Evolutionary conservation across 2,113 vertebrate genomes (phyloP).

Genomic region (Potamarius usumacintae): DNA sequence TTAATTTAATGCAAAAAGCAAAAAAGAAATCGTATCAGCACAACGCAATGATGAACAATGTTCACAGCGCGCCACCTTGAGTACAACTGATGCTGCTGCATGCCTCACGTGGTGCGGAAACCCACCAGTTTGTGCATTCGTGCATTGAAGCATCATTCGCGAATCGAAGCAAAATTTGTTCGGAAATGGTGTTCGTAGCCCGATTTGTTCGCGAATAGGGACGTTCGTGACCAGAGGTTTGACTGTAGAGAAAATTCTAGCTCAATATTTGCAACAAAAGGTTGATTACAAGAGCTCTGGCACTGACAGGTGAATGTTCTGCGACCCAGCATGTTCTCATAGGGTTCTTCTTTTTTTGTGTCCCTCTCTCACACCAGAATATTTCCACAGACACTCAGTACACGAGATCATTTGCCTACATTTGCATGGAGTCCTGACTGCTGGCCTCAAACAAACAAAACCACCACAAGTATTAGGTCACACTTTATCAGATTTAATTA

Average conservation of each 20-base stretch:
- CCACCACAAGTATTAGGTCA: background rate
- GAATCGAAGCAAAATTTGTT: too few species aligned
- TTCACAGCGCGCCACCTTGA: too few species aligned
- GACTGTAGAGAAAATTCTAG: background rate
- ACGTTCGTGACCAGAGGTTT: too few species aligned
- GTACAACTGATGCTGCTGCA: too few species aligned
- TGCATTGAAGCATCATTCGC: too few species aligned
- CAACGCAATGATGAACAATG: too few species aligned
- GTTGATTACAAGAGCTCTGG: background rate
- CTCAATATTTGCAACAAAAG: background rate
- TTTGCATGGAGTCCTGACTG: constrained; percentile 13
- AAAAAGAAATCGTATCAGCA: too few species aligned
- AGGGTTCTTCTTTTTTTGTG: background rate
- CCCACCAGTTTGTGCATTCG: too few species aligned
- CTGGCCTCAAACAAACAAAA: background rate
- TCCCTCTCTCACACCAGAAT: background rate
- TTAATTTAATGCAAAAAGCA: too few species aligned
- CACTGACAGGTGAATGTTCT: background rate
- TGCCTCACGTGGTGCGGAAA: too few species aligned
- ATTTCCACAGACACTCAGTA: background rate
- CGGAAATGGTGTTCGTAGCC: too few species aligned
- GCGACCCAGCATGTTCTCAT: background rate
- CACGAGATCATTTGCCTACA: constrained; percentile 24
- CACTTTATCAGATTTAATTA: background rate
- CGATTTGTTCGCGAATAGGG: too few species aligned